phyloP scores from a whole-genome alignment of 1,140 invertebrate species.

The Helicoverpa zea region DNA sequence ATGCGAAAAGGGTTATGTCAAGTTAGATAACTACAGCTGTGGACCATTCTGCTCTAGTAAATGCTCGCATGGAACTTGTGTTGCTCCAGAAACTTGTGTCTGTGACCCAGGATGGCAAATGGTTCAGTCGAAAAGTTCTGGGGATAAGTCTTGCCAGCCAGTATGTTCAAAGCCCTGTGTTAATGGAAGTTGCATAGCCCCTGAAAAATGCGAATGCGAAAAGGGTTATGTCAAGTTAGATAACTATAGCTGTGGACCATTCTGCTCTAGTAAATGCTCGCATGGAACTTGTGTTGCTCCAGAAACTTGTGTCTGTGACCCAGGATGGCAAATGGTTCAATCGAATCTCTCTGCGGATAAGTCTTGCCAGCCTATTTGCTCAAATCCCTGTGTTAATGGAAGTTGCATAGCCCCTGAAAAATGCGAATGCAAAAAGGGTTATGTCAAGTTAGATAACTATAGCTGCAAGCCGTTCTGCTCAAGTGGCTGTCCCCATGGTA shows the following conservation, averaged over 20 bases:
- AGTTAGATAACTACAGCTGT: not conserved
- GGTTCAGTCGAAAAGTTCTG: not conserved
- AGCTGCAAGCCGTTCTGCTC: too few species aligned
- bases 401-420: constrained; percentile 69
- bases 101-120: not conserved
- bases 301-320: not conserved
- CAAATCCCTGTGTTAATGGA: constrained; percentile 51
- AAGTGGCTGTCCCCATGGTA: too few species aligned
- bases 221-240: constrained; percentile 47
- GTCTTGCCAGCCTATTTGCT: constrained; percentile 17
- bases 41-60: not conserved
- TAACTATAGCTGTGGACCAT: constrained; percentile 62
- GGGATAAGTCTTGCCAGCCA: not conserved
- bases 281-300: constrained; percentile 61
- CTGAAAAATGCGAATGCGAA: constrained; percentile 49
- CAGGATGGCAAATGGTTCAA: not conserved
- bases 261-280: constrained; percentile 66
- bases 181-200: constrained; percentile 52
- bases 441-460: too few species aligned
- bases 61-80: not conserved
- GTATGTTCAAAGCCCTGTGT: constrained; percentile 5
- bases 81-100: not conserved
- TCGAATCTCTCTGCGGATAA: not conserved
- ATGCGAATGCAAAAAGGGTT: too few species aligned
- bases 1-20: constrained; percentile 53